phyloP scores from a whole-genome alignment of 2,888 invertebrate species.

The Andrena fulva region DNA sequence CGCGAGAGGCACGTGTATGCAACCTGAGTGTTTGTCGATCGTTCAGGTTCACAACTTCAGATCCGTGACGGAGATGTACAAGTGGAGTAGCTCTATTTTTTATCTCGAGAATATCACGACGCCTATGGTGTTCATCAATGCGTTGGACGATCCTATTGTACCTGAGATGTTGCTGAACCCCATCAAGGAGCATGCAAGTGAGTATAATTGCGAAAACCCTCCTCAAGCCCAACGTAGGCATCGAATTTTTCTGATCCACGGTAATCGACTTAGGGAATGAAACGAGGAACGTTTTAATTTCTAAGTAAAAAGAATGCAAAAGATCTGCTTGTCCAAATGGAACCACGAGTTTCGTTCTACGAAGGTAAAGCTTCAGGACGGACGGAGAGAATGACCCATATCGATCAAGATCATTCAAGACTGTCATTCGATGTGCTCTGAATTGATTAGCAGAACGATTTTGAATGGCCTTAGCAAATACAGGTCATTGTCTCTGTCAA shows the following conservation, averaged over 20 bases:
- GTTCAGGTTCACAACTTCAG: constrained; percentile 91
- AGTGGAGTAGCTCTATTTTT: constrained; percentile 93
- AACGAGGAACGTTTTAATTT: too few relatives aligned
- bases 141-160: constrained; percentile 96
- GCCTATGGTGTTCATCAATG: constrained; percentile 96
- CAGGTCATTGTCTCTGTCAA: constrained; percentile 7
- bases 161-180: constrained; percentile 91
- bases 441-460: not conserved
- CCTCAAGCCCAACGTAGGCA: too few relatives aligned
- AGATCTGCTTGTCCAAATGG: not conserved
- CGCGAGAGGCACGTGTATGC: not conserved
- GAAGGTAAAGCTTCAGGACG: not conserved
- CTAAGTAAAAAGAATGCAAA: too few relatives aligned
- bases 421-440: not conserved
- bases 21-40: not conserved
- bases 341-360: not conserved
- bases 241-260: not conserved
- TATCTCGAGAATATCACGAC: constrained; percentile 92
- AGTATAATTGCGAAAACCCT: constrained; percentile 81
- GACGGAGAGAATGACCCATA: not conserved
- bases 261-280: not conserved
- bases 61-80: constrained; percentile 92
- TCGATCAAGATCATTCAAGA: not conserved
- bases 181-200: constrained; percentile 91
- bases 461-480: not conserved